Evolutionary conservation across 1,140 invertebrate species (phyloP).

Genomic region (Bombus fervidus): DNA sequence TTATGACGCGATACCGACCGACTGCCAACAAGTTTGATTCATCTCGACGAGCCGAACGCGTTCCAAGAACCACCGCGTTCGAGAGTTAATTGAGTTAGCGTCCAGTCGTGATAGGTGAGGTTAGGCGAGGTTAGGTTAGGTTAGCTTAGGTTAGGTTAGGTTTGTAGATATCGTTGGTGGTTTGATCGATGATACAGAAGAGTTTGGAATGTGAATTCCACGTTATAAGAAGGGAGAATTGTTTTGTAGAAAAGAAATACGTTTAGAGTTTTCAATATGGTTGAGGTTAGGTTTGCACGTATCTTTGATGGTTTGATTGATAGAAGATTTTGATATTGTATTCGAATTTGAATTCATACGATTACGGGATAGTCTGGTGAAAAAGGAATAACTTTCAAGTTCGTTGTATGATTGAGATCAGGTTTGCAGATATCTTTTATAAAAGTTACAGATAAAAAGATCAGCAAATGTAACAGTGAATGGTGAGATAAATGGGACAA

Average conservation of each 20-base stretch:
- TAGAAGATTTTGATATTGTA: neutral
- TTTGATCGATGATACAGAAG: neutral
- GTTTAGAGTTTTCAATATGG: neutral
- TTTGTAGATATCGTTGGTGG: neutral
- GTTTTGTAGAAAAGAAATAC: neutral
- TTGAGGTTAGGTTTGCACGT: neutral
- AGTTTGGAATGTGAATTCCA: neutral
- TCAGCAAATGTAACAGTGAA: too few species aligned
- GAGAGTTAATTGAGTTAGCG: conserved; percentile 23
- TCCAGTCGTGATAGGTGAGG: neutral
- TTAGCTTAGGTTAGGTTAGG: neutral
- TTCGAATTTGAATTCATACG: neutral
- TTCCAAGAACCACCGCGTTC: neutral
- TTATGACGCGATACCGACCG: conserved; percentile 9
- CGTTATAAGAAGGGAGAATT: neutral
- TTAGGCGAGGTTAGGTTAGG: neutral
- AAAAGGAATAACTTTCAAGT: neutral
- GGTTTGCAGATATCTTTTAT: neutral
- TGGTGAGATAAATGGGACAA: too few species aligned
- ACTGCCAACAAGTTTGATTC: neutral
- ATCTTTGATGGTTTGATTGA: neutral
- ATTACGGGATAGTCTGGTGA: neutral
- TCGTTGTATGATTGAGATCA: neutral
- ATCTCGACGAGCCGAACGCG: neutral
- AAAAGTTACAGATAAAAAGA: too few species aligned